Evolutionary conservation across 2,113 vertebrate species (phyloP).

Genomic region (Indicator maculatus): DNA sequence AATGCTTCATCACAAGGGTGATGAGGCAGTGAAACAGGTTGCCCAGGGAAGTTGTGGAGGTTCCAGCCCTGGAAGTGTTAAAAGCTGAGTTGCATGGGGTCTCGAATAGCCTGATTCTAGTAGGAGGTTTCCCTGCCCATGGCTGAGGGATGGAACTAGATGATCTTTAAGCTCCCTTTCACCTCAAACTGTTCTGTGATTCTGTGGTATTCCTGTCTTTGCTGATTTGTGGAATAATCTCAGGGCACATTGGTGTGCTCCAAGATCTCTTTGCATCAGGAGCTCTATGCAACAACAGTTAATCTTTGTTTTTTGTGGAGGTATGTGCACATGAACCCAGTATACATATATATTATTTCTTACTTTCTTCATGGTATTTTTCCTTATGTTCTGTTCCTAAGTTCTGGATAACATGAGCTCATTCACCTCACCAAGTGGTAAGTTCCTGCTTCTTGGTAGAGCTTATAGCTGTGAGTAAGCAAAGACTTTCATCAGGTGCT

Average conservation of each 20-base stretch:
- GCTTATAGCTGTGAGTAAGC: background rate
- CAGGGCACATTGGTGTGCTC: background rate
- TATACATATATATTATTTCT: background rate
- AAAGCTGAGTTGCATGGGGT: too few species aligned
- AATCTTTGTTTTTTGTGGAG: background rate
- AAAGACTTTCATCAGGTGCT: background rate
- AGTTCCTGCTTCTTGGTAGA: background rate
- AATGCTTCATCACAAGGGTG: too few species aligned
- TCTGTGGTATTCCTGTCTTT: background rate
- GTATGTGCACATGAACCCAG: background rate
- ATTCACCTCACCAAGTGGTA: constrained; percentile 68
- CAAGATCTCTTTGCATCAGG: background rate
- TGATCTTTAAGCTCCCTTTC: too few species aligned
- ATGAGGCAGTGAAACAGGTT: too few species aligned
- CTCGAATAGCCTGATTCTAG: too few species aligned
- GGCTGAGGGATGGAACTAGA: too few species aligned
- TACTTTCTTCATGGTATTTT: constrained; percentile 2
- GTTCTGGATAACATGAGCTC: constrained; percentile 69
- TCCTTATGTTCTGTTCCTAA: constrained; percentile 38
- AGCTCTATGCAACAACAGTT: background rate
- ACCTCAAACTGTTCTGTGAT: too few species aligned
- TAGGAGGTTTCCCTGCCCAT: too few species aligned
- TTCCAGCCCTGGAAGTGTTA: too few species aligned
- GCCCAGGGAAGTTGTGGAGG: too few species aligned
- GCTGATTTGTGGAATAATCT: background rate